Percentiles rank a stretch among this genome's conserved stretches.
phyloP scores from a whole-genome alignment of 2,797 vertebrate genomes.

The Numenius phaeopus region DNA sequence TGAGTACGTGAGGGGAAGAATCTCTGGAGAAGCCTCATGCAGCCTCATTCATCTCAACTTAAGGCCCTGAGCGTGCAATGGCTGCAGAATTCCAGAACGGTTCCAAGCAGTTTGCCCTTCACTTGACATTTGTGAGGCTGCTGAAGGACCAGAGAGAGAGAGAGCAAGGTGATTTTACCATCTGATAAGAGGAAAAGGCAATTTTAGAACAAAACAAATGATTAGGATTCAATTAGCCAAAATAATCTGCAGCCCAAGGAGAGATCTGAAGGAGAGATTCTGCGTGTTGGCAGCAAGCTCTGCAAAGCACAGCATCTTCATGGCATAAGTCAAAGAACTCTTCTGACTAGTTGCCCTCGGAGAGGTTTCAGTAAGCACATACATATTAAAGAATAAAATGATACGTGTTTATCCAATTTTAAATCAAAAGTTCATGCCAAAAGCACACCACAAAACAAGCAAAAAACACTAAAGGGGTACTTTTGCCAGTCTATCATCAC shows the following conservation, averaged over 20 bases:
- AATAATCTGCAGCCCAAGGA: constrained; percentile 22
- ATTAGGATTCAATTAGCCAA: constrained; percentile 38
- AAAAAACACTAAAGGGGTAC: neutral
- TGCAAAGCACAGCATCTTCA: neutral
- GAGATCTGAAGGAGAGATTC: constrained; percentile 4
- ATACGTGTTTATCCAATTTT: neutral
- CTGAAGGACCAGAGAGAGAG: neutral
- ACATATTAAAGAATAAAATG: neutral
- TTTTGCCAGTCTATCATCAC: neutral
- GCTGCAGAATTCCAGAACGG: neutral
- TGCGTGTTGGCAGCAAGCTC: neutral
- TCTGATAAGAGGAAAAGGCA: neutral
- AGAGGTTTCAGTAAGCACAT: neutral
- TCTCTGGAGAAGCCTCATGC: neutral
- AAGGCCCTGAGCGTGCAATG: neutral
- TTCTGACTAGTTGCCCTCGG: neutral
- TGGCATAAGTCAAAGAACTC: neutral
- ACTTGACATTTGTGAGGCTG: constrained; percentile 37
- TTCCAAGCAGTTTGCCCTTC: constrained; percentile 11
- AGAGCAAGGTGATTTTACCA: neutral
- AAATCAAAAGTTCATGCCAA: neutral
- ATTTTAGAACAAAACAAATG: neutral
- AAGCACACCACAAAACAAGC: neutral
- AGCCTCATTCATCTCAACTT: neutral
- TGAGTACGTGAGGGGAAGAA: neutral